phyloP scores from a whole-genome alignment of 2,113 vertebrate genomes.

The Albula glossodonta region DNA sequence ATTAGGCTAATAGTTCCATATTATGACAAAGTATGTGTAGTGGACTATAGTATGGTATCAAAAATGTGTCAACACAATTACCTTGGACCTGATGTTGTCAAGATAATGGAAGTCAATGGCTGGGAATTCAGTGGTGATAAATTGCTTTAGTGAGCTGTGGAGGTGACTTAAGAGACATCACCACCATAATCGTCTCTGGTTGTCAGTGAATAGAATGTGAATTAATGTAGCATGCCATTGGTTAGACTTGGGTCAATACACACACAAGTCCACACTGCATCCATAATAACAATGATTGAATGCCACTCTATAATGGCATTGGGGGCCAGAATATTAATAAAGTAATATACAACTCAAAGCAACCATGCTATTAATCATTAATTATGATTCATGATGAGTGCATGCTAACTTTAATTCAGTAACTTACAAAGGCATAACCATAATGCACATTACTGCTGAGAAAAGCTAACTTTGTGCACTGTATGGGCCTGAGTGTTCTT shows the following conservation, averaged over 20 bases:
- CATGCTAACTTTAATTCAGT: not conserved
- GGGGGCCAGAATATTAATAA: not conserved
- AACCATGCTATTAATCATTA: not conserved
- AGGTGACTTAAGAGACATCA: not conserved
- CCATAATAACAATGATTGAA: slow-evolving; percentile 10
- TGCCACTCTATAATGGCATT: not conserved
- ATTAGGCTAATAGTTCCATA: not conserved
- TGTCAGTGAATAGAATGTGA: not conserved
- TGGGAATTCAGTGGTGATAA: not conserved
- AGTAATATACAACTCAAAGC: not conserved
- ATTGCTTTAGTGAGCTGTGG: not conserved
- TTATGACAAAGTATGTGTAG: not conserved
- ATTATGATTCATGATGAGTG: not conserved
- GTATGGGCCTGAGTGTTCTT: not conserved
- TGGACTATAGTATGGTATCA: not conserved
- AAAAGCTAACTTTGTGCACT: not conserved
- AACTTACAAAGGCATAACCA: not conserved
- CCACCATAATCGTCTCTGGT: not conserved
- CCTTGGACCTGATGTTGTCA: not conserved
- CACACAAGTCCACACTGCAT: slow-evolving; percentile 6
- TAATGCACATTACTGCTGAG: not conserved
- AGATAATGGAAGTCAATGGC: not conserved
- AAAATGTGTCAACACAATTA: slow-evolving; percentile 3
- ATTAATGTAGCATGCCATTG: slow-evolving; percentile 1
- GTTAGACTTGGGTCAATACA: slow-evolving; percentile 6